These are phyloP conservation scores for Lepidurus apus DNA, from an alignment of 1,140 invertebrate genomes.

Conservation along the genomic window DNA sequence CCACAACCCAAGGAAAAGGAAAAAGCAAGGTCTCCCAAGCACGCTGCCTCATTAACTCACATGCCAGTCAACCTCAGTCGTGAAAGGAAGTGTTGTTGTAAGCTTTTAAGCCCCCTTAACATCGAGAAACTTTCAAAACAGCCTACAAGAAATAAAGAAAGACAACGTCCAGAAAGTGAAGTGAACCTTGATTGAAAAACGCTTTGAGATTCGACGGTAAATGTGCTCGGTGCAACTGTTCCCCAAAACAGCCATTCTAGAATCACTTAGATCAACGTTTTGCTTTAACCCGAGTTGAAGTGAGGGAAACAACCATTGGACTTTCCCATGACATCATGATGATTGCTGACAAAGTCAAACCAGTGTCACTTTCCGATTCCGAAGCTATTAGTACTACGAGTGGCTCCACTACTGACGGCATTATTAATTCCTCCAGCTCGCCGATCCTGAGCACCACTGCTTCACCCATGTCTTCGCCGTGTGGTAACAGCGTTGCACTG, in stretches of 20 bases:
- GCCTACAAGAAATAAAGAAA: no score
- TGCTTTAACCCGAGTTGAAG: neutral
- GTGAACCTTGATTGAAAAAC: no score
- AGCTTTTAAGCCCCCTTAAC: neutral
- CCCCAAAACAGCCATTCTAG: neutral
- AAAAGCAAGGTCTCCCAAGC: slow-evolving; percentile 15
- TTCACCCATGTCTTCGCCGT: neutral
- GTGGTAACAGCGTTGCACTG: neutral
- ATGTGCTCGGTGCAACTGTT: no score
- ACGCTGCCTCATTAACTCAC: slow-evolving; percentile 21
- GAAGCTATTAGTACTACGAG: neutral
- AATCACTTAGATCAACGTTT: neutral
- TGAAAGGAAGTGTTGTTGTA: neutral
- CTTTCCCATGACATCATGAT: slow-evolving; percentile 19
- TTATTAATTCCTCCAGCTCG: neutral
- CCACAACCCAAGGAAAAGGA: neutral
- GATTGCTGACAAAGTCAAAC: slow-evolving; percentile 19
- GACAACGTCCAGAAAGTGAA: no score
- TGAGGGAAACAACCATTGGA: neutral
- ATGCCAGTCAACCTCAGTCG: slow-evolving; percentile 20
- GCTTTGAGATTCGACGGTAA: no score
- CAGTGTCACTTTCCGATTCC: neutral
- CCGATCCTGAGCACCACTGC: neutral
- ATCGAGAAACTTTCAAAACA: no score
- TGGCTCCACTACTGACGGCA: neutral